Base-by-base conservation (phyloP, 2,113 vertebrate species). In the Orcinus orca region DNA sequence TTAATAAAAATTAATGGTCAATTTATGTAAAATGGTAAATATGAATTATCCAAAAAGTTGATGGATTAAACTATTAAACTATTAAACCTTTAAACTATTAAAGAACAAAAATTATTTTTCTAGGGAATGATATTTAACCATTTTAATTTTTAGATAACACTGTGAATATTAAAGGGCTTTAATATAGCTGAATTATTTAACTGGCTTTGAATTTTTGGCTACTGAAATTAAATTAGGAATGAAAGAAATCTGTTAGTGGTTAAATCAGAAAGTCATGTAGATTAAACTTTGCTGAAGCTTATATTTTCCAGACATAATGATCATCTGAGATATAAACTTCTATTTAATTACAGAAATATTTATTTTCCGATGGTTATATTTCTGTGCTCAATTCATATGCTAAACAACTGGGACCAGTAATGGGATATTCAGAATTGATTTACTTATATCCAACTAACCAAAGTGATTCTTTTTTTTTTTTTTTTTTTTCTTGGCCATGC, bases 191-290 rank as follows among this genome's bases (percentile, higher is more conserved):
- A 85, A 94, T 87, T 90, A 93, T 85, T 94, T 77, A 95, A 84
- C 12, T 41, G 38, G 50, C 6, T 93, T 55, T 33, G 8, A 93
- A 71, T 53, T 93, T 95, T 82, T 88, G 44, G 93, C 18, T 12
- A 81, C 76, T 87, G 21, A 70, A 82, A 96, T 23, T 65, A 91
- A 90, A 50, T 83, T 70, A 70, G 62, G 84, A 92, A 73, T 87
- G 89, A 31, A 91, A 77, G 10, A 82, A 95, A 71, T 77, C 0
- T 67, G n/a, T 25, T 60, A 88, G 20, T 79, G n/a, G 25, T 70
- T 71, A 84, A 90, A 90, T 71, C 33, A 97, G 88, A 88, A 96
- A 89, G 65, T 50, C 29, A 74, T 50, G 76, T 14, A 90, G 15
- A 87, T 86, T 50, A 93, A 94, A 77, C 38, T 67, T 92, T 62